Conservation (phyloP, 2,113 vertebrate species). For the Acrocephalus arundinaceus region DNA sequence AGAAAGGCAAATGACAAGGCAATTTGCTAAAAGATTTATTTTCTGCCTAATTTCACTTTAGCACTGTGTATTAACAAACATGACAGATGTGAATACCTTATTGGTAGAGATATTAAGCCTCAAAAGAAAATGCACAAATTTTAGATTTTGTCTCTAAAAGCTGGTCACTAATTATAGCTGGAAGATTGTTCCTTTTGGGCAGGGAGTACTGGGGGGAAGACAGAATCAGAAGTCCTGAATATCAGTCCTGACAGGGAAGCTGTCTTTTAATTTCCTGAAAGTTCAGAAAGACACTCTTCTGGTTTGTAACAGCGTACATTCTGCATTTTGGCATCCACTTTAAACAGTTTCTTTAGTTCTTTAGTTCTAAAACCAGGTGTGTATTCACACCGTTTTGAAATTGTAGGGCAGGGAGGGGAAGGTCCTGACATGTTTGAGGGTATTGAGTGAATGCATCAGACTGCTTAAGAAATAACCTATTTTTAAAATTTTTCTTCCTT, state of each 20-base stretch:
- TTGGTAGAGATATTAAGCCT: background rate
- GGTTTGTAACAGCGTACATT: background rate
- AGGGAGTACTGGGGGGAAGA: accelerated
- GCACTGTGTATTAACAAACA: background rate
- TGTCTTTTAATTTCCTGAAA: conserved; percentile 13
- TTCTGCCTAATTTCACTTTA: conserved; percentile 44
- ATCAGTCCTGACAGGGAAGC: background rate
- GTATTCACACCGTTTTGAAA: background rate
- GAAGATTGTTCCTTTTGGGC: background rate
- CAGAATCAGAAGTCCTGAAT: background rate
- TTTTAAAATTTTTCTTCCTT: background rate
- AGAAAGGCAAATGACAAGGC: background rate
- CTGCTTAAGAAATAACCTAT: background rate
- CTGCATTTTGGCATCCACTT: background rate
- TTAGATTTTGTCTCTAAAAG: background rate
- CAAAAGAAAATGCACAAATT: background rate
- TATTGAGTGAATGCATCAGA: background rate
- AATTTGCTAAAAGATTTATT: background rate
- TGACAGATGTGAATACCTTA: background rate
- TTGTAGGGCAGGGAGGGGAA: background rate
- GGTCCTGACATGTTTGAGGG: background rate
- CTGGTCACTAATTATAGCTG: background rate
- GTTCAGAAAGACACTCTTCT: background rate
- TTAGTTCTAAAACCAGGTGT: background rate
- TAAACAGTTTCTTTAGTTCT: background rate